Evolutionary conservation across 2,797 vertebrate genomes (phyloP).

Genomic region (Nyctalus aviator): DNA sequence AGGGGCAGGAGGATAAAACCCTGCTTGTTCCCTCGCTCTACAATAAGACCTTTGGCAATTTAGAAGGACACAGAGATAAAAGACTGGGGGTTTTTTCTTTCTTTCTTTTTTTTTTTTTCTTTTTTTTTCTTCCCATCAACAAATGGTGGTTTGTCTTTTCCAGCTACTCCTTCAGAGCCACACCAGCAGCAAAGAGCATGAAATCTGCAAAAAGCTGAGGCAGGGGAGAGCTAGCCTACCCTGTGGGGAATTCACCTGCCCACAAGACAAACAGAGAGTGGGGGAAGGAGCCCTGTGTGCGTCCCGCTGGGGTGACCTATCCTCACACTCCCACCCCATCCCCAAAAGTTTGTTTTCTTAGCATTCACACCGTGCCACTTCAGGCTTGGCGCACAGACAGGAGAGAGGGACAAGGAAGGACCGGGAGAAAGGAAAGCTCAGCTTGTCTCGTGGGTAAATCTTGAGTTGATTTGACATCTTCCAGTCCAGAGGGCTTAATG

Average conservation of each 20-base stretch:
- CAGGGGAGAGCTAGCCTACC: background rate
- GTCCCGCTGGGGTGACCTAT: background rate
- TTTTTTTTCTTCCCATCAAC: slow-evolving; percentile 26
- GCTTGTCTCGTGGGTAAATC: background rate
- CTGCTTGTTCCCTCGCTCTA: slow-evolving; percentile 62
- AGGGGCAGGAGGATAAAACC: slow-evolving; percentile 66
- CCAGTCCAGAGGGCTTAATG: background rate
- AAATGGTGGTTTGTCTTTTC: slow-evolving; percentile 72
- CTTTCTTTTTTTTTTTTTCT: background rate
- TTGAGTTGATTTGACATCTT: background rate
- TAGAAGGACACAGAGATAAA: slow-evolving; percentile 69
- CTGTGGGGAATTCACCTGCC: background rate
- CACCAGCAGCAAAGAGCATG: slow-evolving; percentile 53
- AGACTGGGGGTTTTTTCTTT: background rate
- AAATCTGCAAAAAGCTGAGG: slow-evolving; percentile 4
- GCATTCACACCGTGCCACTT: background rate
- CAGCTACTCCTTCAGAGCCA: slow-evolving; percentile 30
- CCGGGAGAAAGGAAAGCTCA: background rate
- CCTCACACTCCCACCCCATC: background rate
- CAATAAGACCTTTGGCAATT: slow-evolving; percentile 58
- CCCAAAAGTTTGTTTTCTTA: slow-evolving; percentile 4
- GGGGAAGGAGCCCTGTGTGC: background rate
- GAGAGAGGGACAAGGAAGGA: background rate
- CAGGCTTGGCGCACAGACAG: slow-evolving; percentile 23
- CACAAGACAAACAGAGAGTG: background rate